Conservation (phyloP, 2,113 vertebrate genomes). For the Amphiprion ocellaris region DNA sequence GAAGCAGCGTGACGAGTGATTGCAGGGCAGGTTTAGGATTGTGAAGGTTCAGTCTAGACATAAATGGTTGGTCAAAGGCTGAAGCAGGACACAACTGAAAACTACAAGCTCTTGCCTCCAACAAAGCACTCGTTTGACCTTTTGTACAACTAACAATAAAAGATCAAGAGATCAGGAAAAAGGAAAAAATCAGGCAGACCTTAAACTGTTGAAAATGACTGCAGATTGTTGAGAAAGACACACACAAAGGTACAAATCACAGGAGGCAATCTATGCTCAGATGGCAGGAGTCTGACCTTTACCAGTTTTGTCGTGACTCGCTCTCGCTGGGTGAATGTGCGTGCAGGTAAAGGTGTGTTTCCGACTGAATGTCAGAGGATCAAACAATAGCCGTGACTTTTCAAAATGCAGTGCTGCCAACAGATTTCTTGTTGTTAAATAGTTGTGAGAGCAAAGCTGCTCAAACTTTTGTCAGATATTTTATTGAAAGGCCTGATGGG, state of each 20-base stretch:
- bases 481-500: neutral
- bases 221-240: conserved; percentile 23
- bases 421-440: too few species aligned
- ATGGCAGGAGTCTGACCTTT: conserved; percentile 70
- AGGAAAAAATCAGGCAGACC: conserved; percentile 14
- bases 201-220: conserved; percentile 36
- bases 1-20: neutral
- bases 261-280: conserved; percentile 60
- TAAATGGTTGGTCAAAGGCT: neutral
- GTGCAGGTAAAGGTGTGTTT: neutral
- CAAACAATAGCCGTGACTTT: conserved; percentile 12
- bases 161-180: conserved; percentile 34
- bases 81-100: conserved; percentile 5
- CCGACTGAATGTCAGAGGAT: conserved; percentile 35
- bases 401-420: neutral
- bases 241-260: conserved; percentile 37
- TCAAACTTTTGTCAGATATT: neutral
- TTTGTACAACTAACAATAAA: conserved; percentile 41
- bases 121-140: conserved; percentile 39
- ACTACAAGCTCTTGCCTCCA: neutral
- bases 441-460: neutral
- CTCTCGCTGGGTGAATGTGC: conserved; percentile 24
- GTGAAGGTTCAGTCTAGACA: neutral
- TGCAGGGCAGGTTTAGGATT: conserved; percentile 11
- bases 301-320: conserved; percentile 60